Base-by-base conservation (phyloP, 1,140 invertebrate genomes). In the Brachionus manjavacas region DNA sequence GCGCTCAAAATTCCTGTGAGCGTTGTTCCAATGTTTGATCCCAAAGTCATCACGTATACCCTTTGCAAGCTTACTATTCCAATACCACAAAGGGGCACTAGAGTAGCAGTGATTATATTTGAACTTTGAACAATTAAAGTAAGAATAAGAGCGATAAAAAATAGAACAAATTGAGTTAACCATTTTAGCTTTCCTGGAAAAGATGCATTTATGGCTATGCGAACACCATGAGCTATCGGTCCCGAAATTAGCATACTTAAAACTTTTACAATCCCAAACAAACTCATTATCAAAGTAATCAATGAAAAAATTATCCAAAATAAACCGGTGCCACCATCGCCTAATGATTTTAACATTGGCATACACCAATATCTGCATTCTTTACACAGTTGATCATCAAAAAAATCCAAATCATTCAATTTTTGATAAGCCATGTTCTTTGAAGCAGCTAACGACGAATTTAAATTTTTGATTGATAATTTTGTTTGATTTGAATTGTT, bases 11-110 rank as follows among this genome's bases (percentile, higher is more conserved):
- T 86, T 4, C 88, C 90, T 1, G 92, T 92, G 4, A 91, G 90
- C 0, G 92, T 93, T 11, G 92, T 93, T 11, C 92, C 92, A 74
- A 93, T 90, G 87, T 93, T 93, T 0, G 92, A 90, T 12, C 92
- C 92, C 4, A 93, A 87, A 12, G 92, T 92, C 14, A 92, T 86
- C 0, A 92, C 92, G 87, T 93, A 93, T 85, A 92, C 91, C 55
- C 92, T 86, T 35, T 93, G 91, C 8, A 93, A 85, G 4, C 89
- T 88, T n/a, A 93, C 90, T 25, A 93, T 89, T 0, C 92, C 92
- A 16, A 92, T 87, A 6, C 92, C 92, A 6, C 92, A 92, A 1
- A 93, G 87, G 0, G 92, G 92, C 3, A 92, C 93, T 4, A 93
- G 86, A 0, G 92, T 90, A 9, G 92, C 92, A 1, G 92, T 93